Evolutionary conservation across 1,140 invertebrate genomes (phyloP).

Genomic region (Cephus cinctus): DNA sequence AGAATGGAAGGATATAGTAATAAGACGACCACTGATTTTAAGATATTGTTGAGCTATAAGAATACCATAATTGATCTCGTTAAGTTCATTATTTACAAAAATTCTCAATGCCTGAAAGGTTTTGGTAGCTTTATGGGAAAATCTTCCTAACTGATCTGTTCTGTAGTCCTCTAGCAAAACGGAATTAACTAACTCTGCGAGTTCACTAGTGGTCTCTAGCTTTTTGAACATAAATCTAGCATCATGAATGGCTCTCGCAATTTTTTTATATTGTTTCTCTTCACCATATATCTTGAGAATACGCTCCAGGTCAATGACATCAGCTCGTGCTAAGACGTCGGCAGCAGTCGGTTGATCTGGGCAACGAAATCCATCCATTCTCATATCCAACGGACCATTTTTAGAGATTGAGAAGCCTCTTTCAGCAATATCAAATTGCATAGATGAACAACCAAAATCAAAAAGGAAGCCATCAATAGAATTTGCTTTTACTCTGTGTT

Average conservation of each 20-base stretch:
- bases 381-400: conserved; percentile 91
- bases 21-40: conserved; percentile 72
- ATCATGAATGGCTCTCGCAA: conserved; percentile 86
- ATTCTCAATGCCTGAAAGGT: conserved; percentile 93
- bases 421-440: conserved; percentile 82
- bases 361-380: conserved; percentile 83
- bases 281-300: conserved; percentile 91
- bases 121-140: conserved; percentile 84
- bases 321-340: conserved; percentile 78
- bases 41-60: conserved; percentile 76
- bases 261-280: conserved; percentile 83
- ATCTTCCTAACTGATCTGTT: conserved; percentile 72
- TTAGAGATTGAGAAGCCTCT: conserved; percentile 85
- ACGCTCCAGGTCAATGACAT: conserved; percentile 75
- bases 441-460: conserved; percentile 94
- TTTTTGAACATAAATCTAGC: conserved; percentile 78
- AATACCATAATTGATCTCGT: conserved; percentile 91
- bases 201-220: conserved; percentile 80
- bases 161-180: conserved; percentile 48
- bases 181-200: conserved; percentile 76
- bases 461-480: conserved; percentile 86
- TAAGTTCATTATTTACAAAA: conserved; percentile 96
- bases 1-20: conserved; percentile 89
- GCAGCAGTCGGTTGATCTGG: conserved; percentile 75
- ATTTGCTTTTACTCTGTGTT: conserved; percentile 60